phyloP scores from a whole-genome alignment of 2,797 vertebrate species.

The Sardinella longiceps region DNA sequence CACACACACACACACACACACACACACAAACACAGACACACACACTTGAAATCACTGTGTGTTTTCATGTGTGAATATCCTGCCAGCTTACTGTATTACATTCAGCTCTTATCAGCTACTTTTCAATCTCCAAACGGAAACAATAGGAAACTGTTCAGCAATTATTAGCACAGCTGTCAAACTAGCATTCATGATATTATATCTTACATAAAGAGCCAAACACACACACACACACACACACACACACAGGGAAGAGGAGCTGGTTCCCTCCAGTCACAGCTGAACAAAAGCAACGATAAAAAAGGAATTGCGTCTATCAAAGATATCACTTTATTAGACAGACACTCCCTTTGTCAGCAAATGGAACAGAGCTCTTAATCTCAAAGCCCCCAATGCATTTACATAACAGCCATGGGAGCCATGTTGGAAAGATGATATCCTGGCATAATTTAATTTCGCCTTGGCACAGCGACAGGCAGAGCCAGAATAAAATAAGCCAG shows the following conservation, averaged over 20 bases:
- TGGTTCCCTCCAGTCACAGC: not conserved
- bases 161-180: conserved; percentile 13
- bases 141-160: conserved; percentile 8
- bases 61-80: not conserved
- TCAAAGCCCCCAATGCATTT: not conserved
- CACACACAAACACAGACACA: conserved; percentile 23
- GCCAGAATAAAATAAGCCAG: conserved; percentile 45
- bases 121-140: conserved; percentile 16
- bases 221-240: not conserved
- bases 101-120: not conserved
- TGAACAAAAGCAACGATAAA: conserved; percentile 3
- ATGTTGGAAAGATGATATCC: conserved; percentile 51
- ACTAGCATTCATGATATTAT: not conserved
- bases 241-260: not conserved
- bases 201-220: not conserved
- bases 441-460: conserved; percentile 54
- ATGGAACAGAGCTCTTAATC: conserved; percentile 3
- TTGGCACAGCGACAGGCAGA: conserved; percentile 15
- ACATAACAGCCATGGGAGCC: conserved; percentile 1
- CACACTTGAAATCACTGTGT: conserved; percentile 31
- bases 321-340: conserved; percentile 20
- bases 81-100: not conserved
- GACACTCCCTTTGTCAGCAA: not conserved
- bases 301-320: not conserved
- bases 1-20: conserved; percentile 38